Evolutionary conservation across 2,888 invertebrate genomes (phyloP).

Genomic region (Cremastobaeus sp.): DNA sequence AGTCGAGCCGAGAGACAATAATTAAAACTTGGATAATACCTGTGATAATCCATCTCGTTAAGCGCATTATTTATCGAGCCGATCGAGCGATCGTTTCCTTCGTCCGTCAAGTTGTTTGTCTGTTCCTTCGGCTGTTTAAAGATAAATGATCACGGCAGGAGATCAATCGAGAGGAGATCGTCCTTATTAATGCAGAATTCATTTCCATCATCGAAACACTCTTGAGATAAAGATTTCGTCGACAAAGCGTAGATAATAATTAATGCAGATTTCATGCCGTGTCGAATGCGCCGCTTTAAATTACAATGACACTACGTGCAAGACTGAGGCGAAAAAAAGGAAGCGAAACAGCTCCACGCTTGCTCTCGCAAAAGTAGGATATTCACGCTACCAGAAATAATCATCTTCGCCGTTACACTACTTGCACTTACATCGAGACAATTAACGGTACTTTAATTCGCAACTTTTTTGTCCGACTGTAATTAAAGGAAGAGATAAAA

Average conservation of each 20-base stretch:
- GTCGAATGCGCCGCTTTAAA: conserved; percentile 30
- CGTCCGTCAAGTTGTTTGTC: conserved; percentile 34
- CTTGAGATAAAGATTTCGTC: conserved; percentile 53
- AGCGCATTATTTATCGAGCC: conserved; percentile 83
- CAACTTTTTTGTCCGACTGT: conserved; percentile 30
- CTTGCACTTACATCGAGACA: conserved; percentile 36
- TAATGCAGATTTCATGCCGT: conserved; percentile 35
- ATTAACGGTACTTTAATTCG: conserved; percentile 42
- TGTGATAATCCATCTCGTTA: conserved; percentile 84
- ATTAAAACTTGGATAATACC: too few species aligned
- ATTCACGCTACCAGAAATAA: conserved; percentile 67
- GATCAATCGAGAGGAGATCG: conserved; percentile 84
- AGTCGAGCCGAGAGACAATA: too few species aligned
- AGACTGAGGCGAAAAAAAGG: conserved; percentile 23
- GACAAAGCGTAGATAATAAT: conserved; percentile 33
- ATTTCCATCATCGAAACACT: conserved; percentile 75
- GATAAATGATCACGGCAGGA: conserved; percentile 83
- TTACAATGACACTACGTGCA: conserved; percentile 24
- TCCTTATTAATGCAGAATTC: conserved; percentile 80
- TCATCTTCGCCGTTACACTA: conserved; percentile 69
- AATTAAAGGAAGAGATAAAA: conserved; percentile 31
- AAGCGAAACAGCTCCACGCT: conserved; percentile 33
- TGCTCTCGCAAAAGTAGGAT: conserved; percentile 67
- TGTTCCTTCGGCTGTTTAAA: conserved; percentile 75
- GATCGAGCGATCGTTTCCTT: conserved; percentile 69